phyloP scores from a whole-genome alignment of 2,888 invertebrate species.

The Dusona sp. region DNA sequence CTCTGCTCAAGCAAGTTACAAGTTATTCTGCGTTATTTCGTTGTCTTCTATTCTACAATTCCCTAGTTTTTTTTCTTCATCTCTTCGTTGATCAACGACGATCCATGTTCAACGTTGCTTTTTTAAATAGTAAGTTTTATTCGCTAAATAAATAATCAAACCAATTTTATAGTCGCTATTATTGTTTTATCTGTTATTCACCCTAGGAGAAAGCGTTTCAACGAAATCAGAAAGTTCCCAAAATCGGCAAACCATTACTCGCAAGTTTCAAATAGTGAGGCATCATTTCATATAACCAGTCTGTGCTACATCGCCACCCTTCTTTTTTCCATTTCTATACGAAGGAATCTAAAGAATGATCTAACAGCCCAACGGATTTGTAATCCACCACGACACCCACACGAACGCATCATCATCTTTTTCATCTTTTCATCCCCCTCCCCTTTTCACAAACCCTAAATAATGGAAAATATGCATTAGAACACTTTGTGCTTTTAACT shows the following conservation, averaged over 20 bases:
- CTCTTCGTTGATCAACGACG: not conserved
- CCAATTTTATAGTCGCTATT: too few relatives aligned
- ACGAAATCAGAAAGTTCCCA: constrained; percentile 20
- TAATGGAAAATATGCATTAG: constrained; percentile 23
- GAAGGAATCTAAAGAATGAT: constrained; percentile 16
- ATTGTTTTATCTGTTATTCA: constrained; percentile 3
- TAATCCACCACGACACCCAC: constrained; percentile 49
- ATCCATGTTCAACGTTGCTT: not conserved
- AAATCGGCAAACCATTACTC: constrained; percentile 69
- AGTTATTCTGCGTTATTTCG: not conserved
- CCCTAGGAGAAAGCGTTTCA: not conserved
- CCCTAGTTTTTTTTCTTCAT: not conserved
- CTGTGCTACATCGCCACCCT: constrained; percentile 85
- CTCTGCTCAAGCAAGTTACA: not conserved
- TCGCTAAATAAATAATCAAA: constrained; percentile 1
- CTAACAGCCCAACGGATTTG: constrained; percentile 16
- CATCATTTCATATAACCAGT: constrained; percentile 85
- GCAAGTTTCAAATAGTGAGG: constrained; percentile 76
- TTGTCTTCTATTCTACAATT: not conserved
- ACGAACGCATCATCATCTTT: constrained; percentile 19
- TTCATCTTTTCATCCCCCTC: not conserved
- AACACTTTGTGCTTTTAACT: constrained; percentile 83
- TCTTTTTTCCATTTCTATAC: constrained; percentile 39
- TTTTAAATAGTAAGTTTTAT: not conserved
- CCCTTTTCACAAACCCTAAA: not conserved